Evolutionary conservation across 2,113 vertebrate genomes (phyloP), one percentile per base, ranked within the genome.

Genomic region (Delphinapterus leucas): DNA sequence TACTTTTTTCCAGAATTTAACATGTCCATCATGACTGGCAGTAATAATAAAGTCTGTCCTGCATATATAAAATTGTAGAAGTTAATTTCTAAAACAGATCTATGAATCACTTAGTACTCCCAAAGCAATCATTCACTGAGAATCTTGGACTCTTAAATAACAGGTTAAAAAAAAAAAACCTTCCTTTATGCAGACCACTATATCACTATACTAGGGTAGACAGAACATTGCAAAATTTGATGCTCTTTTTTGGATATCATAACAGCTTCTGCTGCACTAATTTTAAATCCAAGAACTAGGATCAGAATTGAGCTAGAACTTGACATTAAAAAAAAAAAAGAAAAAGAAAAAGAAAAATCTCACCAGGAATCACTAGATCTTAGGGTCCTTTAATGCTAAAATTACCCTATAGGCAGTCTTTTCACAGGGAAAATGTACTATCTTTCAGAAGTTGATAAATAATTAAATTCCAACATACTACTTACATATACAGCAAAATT

Each of bases 1-100:
- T 97, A 99, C 99, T 96, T 99, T 99, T 98, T 99, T 99, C 99
- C 99, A 99, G 98, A 99, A 99, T 95, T 99, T 99, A 73, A 99
- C 99, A 76, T 99, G 99, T 23, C 99, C 99, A 90, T 99, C 99
- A n/a, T 99, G 99, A 98, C 99, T 99, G 94, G 99, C 99, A 68
- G 99, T 99, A 98, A 99, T 99, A 90, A 99, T 97, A 97, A 99
- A 99, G 98, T 99, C 99, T 92, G 99, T 99, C 98, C 99, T 99
- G 98, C 18, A 97, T 53, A 93, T 63, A 97, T 3, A 95, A 89
- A 97, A 93, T 67, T 73, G 49, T 36, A 61, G 68, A 96, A 95
- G 61, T 98, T 92, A 96, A 80, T 83, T 95, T 74, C 44, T 73
- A 91, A 88, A 87, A 92, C 21, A 94, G 14, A 95, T 88, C 14